A percentile compares a stretch with the other conserved stretches of the same genome.
Conservation (phyloP, 1,140 invertebrate species). For the Procambarus clarkii region DNA sequence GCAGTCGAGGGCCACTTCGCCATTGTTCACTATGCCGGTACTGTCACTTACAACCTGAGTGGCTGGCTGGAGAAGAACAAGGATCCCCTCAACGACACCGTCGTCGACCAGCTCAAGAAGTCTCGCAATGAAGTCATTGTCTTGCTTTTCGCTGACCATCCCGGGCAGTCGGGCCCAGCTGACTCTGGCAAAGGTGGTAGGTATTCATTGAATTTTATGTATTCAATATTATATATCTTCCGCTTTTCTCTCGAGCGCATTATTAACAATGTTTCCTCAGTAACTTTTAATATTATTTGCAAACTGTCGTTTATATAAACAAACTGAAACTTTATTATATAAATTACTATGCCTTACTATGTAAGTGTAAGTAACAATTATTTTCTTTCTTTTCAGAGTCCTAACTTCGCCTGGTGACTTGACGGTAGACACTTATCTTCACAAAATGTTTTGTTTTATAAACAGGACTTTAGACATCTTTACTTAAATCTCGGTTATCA, state of each 20-base stretch:
- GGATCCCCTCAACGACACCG: slow-evolving; percentile 57
- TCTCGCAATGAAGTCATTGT: slow-evolving; percentile 21
- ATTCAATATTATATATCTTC: no score
- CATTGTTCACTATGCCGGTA: slow-evolving; percentile 61
- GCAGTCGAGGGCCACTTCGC: slow-evolving; percentile 67
- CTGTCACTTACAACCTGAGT: slow-evolving; percentile 54
- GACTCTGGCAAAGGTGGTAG: neutral
- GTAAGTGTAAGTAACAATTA: neutral
- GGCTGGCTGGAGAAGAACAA: slow-evolving; percentile 66
- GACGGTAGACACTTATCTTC: neutral
- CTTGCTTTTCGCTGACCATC: slow-evolving; percentile 42
- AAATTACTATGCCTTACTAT: no score
- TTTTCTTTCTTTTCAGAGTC: neutral
- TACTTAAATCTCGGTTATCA: neutral
- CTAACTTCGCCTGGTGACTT: neutral
- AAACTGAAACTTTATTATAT: no score
- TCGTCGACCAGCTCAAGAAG: slow-evolving; percentile 56
- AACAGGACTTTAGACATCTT: neutral
- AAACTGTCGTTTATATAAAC: no score
- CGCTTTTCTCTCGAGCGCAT: no score
- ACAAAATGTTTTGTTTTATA: neutral
- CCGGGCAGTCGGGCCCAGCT: slow-evolving; percentile 44
- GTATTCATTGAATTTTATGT: neutral
- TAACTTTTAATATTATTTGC: no score
- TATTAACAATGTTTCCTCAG: no score